Conservation (phyloP, 2,888 invertebrate genomes). For the Chalcis sispes region DNA sequence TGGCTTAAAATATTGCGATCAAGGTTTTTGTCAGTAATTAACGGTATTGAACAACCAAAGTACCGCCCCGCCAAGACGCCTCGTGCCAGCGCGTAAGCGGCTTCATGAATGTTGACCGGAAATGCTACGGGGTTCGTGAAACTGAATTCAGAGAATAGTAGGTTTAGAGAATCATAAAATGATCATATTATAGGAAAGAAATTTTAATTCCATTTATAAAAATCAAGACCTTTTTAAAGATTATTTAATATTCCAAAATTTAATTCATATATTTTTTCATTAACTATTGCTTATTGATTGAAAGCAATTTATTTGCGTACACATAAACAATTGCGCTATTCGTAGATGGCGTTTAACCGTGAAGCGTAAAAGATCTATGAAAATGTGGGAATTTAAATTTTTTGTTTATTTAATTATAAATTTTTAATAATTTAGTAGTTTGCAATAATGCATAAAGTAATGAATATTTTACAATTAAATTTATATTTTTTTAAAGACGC, state of each 20-base stretch:
- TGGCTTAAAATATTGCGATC: not conserved
- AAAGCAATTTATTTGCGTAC: not conserved
- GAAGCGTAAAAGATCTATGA: not conserved
- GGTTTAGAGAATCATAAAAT: no score
- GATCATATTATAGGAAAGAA: no score
- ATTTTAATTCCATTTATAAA: no score
- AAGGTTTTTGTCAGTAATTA: not conserved
- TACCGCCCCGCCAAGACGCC: not conserved
- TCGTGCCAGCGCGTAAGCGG: no score
- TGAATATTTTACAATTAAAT: no score
- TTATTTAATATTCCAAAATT: no score
- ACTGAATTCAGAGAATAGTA: not conserved
- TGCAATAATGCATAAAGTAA: not conserved
- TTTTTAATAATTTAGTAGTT: not conserved
- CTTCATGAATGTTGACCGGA: no score
- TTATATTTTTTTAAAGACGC: no score
- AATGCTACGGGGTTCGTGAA: constrained; percentile 29
- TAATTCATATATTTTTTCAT: no score
- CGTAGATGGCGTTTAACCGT: not conserved
- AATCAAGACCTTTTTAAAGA: no score
- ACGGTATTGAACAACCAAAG: not conserved
- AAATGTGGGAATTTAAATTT: not conserved
- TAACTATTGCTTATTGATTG: not conserved
- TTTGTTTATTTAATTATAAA: not conserved
- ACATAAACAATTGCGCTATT: no score